Conservation (phyloP, 2,888 invertebrate genomes). For the Microctonus brassicae region DNA sequence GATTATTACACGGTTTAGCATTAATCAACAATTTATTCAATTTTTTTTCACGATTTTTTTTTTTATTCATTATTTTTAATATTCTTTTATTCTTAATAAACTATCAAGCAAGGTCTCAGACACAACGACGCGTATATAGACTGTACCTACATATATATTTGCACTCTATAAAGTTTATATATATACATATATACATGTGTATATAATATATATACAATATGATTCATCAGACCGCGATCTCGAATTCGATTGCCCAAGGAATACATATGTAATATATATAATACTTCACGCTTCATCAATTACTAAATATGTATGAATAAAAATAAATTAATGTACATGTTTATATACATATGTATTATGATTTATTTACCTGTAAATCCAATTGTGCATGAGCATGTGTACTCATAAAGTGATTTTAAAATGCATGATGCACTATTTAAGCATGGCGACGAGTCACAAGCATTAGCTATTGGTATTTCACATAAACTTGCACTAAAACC, state of each 20-base stretch:
- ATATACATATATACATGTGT: too few species aligned
- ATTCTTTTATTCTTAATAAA: conserved; percentile 14
- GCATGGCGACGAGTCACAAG: conserved; percentile 92
- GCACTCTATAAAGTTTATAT: too few species aligned
- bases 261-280: not conserved
- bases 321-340: conserved; percentile 6
- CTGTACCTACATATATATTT: not conserved
- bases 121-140: too few species aligned
- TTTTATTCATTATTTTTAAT: conserved; percentile 21
- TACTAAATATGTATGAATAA: conserved; percentile 1
- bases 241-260: not conserved
- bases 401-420: conserved; percentile 83
- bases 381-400: conserved; percentile 88
- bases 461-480: conserved; percentile 90
- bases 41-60: conserved; percentile 21
- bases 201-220: conserved; percentile 34
- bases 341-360: not conserved
- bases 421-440: conserved; percentile 91
- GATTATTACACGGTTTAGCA: conserved; percentile 38
- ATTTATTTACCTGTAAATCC: conserved; percentile 84
- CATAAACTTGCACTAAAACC: conserved; percentile 94
- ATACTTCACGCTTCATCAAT: conserved; percentile 8
- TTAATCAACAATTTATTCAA: conserved; percentile 33
- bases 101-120: conserved; percentile 39
- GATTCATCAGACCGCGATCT: conserved; percentile 31